Percentiles rank a stretch among this genome's conserved stretches.
Conservation (phyloP, 2,797 vertebrate genomes). For the Enteromius mattozi region DNA sequence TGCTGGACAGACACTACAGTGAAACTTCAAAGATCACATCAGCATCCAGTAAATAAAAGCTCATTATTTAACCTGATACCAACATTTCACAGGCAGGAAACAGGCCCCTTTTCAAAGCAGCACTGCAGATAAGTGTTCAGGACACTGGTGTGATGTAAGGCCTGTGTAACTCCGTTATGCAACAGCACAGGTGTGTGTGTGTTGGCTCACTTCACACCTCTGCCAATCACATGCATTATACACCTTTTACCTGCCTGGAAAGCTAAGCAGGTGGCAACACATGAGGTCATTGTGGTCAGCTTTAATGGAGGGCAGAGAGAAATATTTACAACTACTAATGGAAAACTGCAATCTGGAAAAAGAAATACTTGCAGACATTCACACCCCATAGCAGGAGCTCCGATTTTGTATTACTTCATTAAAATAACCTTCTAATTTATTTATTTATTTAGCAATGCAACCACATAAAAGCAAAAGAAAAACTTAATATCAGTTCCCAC, state of each 20-base stretch:
- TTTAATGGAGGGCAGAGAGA: background rate
- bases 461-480: background rate
- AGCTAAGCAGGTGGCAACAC: background rate
- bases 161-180: slow-evolving; percentile 27
- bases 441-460: background rate
- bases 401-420: background rate
- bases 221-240: slow-evolving; percentile 24
- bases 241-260: slow-evolving; percentile 9
- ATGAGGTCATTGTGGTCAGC: slow-evolving; percentile 5
- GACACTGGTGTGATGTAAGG: slow-evolving; percentile 45
- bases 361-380: background rate
- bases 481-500: background rate
- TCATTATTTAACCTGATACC: slow-evolving; percentile 18
- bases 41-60: slow-evolving; percentile 13
- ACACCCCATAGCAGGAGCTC: no score
- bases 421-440: background rate
- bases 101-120: background rate
- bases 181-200: slow-evolving; percentile 36
- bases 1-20: background rate
- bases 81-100: background rate
- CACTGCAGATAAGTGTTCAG: slow-evolving; percentile 1
- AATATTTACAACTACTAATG: slow-evolving; percentile 4
- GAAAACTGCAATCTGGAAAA: background rate
- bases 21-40: slow-evolving; percentile 4
- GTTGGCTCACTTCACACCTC: slow-evolving; percentile 36